Conservation (phyloP, 2,797 vertebrate genomes). For the Lepus oiostolus region DNA sequence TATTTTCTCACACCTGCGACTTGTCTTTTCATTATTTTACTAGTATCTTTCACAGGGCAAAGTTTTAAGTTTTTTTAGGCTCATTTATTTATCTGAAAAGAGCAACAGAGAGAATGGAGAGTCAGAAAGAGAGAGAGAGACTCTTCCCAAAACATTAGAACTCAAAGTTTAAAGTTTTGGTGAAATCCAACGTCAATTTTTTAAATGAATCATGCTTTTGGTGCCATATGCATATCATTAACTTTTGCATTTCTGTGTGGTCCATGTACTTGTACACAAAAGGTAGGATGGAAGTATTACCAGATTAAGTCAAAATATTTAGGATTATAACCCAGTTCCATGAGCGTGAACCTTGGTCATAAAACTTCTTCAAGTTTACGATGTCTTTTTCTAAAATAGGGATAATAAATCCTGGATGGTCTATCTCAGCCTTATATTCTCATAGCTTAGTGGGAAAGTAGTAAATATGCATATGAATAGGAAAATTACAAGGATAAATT, state of each 20-base stretch:
- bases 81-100: no score
- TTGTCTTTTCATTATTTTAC: constrained; percentile 52
- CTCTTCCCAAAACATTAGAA: no score
- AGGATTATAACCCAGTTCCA: neutral
- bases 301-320: constrained; percentile 23
- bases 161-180: constrained; percentile 22
- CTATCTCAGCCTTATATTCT: constrained; percentile 17
- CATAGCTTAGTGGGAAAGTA: neutral
- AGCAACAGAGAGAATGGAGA: no score
- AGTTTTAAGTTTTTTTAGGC: no score
- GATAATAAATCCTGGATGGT: neutral
- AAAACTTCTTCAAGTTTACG: neutral
- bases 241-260: neutral
- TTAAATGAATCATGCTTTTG: neutral
- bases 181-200: neutral
- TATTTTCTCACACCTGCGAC: neutral
- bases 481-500: constrained; percentile 21
- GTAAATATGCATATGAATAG: constrained; percentile 11
- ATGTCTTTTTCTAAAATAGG: constrained; percentile 7
- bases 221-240: neutral
- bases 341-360: neutral
- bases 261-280: neutral
- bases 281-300: neutral
- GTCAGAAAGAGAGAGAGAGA: no score
- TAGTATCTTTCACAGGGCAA: neutral